Conservation (phyloP, 2,888 invertebrate species). For the Panopea generosa region DNA sequence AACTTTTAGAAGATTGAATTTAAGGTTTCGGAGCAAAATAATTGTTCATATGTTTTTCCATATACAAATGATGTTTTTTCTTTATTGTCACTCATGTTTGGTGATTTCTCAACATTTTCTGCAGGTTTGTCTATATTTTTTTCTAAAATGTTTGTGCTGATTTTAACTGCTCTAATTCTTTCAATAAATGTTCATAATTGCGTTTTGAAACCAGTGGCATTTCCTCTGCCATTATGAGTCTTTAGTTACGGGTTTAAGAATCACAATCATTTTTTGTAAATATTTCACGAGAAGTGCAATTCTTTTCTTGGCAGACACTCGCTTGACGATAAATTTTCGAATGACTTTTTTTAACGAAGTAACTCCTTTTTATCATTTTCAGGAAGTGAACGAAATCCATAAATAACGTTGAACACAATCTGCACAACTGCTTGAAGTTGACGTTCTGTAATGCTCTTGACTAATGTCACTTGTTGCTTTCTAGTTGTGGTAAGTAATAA, state of each 20-base stretch:
- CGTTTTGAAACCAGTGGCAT: conserved; percentile 15
- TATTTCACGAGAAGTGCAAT: conserved; percentile 5
- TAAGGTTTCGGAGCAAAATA: too few species aligned
- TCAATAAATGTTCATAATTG: conserved; percentile 17
- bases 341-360: conserved; percentile 10
- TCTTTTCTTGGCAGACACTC: conserved; percentile 13
- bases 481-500: conserved; percentile 11
- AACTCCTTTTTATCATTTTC: conserved; percentile 21
- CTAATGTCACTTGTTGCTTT: conserved; percentile 27
- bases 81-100: too few species aligned
- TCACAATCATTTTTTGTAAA: neutral
- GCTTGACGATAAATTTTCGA: conserved; percentile 18
- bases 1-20: too few species aligned
- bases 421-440: too few species aligned
- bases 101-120: conserved; percentile 1
- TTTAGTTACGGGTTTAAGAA: too few species aligned
- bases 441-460: conserved; percentile 11
- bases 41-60: conserved; percentile 23
- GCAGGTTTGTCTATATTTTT: conserved; percentile 2
- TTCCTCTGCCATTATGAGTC: conserved; percentile 27
- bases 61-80: conserved; percentile 10
- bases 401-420: too few species aligned
- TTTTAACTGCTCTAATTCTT: conserved; percentile 16
- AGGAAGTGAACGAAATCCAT: too few species aligned
- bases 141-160: neutral